Evolutionary conservation across 2,113 vertebrate species (phyloP).

Genomic region (Macaca mulatta): DNA sequence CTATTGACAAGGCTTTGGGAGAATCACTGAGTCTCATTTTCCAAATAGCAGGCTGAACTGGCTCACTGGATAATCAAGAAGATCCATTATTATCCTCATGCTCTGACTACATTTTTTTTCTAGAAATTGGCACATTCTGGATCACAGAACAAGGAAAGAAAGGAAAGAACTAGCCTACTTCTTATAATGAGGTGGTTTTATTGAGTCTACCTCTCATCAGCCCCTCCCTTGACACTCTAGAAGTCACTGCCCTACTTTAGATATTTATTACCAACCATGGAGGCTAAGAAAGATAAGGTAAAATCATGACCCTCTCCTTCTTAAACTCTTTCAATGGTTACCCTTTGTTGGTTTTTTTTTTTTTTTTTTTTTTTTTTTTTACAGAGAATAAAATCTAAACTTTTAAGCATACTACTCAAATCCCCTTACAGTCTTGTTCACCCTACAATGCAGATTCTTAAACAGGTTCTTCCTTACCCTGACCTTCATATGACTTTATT

Average conservation of each 20-base stretch:
- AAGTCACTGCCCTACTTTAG: not conserved
- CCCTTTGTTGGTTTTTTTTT: not conserved
- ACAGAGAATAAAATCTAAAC: not conserved
- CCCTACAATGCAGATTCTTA: not conserved
- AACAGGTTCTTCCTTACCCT: not conserved
- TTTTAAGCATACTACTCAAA: not conserved
- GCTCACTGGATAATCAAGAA: not conserved
- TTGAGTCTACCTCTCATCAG: not conserved
- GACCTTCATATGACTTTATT: no score
- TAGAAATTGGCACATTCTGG: not conserved
- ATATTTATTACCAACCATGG: not conserved
- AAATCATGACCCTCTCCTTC: not conserved
- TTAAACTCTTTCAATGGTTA: not conserved
- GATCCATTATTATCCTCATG: not conserved
- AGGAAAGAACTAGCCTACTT: not conserved
- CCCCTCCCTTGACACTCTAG: not conserved
- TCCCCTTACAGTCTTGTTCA: no score
- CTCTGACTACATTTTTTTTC: not conserved
- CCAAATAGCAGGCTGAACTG: not conserved
- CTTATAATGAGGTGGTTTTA: not conserved
- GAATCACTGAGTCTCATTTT: not conserved
- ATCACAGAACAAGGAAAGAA: not conserved
- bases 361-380: not conserved
- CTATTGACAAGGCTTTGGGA: not conserved
- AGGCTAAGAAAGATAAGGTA: not conserved